Percentiles rank a stretch among this genome's conserved stretches.
These are phyloP conservation scores for Thelaira solivaga DNA, from an alignment of 2,888 invertebrate species.

Conservation along the genomic window DNA sequence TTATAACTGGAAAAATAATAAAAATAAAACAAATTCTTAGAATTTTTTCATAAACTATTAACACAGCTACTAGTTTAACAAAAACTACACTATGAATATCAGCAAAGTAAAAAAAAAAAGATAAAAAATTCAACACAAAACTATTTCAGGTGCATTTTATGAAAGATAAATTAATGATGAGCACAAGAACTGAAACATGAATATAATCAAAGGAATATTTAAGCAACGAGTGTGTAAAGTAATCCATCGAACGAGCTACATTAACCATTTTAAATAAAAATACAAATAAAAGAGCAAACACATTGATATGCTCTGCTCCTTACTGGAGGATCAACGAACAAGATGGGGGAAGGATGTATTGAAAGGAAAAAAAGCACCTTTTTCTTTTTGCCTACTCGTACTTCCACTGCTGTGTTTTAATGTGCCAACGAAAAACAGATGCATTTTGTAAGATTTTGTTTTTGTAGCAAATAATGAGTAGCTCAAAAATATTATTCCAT, in stretches of 20 bases:
- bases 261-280: constrained; percentile 38
- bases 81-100: neutral
- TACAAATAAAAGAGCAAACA: constrained; percentile 27
- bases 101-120: neutral
- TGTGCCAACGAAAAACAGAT: constrained; percentile 48
- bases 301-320: constrained; percentile 4
- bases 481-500: constrained; percentile 36
- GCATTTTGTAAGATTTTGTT: constrained; percentile 50
- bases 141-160: constrained; percentile 56
- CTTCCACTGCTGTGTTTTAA: neutral
- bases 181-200: constrained; percentile 11
- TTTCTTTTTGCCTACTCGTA: constrained; percentile 25
- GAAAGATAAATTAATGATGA: constrained; percentile 58
- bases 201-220: constrained; percentile 39
- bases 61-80: constrained; percentile 55
- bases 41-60: constrained; percentile 50
- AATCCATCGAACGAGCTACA: constrained; percentile 38
- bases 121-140: constrained; percentile 4
- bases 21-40: constrained; percentile 38
- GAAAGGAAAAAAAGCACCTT: constrained; percentile 53
- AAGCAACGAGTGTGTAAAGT: constrained; percentile 27
- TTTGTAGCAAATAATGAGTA: constrained; percentile 56
- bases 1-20: neutral
- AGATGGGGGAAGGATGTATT: constrained; percentile 11
- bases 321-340: constrained; percentile 31